Conservation (phyloP, 92 coral and sea anemone species). For the Parazoanthus darwini region DNA sequence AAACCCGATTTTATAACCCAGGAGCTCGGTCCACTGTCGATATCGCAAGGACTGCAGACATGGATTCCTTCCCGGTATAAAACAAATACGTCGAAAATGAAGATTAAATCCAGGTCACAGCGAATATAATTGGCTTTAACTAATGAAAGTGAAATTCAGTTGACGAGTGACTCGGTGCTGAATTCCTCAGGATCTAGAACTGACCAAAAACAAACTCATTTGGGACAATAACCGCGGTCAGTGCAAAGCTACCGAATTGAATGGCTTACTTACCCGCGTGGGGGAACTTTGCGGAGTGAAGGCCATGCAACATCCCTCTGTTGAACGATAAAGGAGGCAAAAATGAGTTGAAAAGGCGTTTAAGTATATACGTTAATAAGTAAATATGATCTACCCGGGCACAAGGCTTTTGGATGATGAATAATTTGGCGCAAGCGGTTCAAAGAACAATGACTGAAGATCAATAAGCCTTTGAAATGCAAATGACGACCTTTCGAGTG, state of each 20-base stretch:
- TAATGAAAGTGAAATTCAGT: neutral
- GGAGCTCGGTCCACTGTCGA: neutral
- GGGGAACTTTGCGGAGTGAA: constrained; percentile 92
- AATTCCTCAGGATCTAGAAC: constrained; percentile 41
- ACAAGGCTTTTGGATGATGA: constrained; percentile 36
- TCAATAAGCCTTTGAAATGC: constrained; percentile 61
- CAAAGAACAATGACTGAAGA: constrained; percentile 34
- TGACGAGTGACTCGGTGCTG: constrained; percentile 5
- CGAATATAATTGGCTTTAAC: neutral
- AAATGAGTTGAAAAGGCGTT: constrained; percentile 24
- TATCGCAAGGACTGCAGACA: neutral
- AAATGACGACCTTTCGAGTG: constrained; percentile 49
- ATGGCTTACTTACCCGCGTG: constrained; percentile 65
- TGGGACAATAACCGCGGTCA: neutral
- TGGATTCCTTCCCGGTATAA: neutral
- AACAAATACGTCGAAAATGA: neutral
- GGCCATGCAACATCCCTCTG: constrained; percentile 95
- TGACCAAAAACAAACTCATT: neutral
- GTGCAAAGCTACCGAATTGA: neutral
- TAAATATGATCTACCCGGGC: constrained; percentile 26
- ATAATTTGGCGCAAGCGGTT: constrained; percentile 26
- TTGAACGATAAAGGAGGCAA: constrained; percentile 32
- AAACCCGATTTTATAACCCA: neutral
- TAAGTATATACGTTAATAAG: constrained; percentile 25
- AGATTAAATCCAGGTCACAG: neutral